Base-by-base conservation (phyloP, 2,888 invertebrate species). In the Cordilura impudica region DNA sequence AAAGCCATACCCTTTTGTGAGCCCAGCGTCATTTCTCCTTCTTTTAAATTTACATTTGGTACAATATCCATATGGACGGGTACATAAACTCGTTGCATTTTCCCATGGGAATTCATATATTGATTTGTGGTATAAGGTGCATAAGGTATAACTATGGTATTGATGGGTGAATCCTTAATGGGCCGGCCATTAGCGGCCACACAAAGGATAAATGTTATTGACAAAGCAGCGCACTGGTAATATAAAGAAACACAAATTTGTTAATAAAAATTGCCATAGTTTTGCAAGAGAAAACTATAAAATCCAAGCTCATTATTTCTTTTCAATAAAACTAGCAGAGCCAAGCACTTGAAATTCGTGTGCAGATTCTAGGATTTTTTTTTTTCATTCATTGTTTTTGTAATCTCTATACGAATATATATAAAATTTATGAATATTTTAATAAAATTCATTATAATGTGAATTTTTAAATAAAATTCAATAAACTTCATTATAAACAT, bases 91-190 rank as follows among this genome's bases (percentile, higher is more conserved):
- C 81, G 81, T 43, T 82, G 81, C 14, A 53, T 43, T 63, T 81
- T 81, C 3, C 71, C 69, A n/a, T 56, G 18, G 0, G 72, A 19
- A 14, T 76, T 31, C 26, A 70, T 26, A 1, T 63, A 16, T 5
- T 78, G 66, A 2, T 76, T 70, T 16, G 76, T 81, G 12, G 81
- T 80, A 61, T 83, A 84, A 1, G 85, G 83, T 18, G 81, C 82
- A 66, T 85, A 85, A 5, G 85, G 84, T 54, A 85, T 84, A 10
- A 83, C 81, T 0, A 86, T 83, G 2, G 78, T 82, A n/a, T 72
- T 82, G n/a, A 85, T 82, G 54, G 82, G 65, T 3, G 85, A 84
- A 31, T 83, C 82, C 39, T 75, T 81, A 2, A 69, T 43, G 10
- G 83, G 78, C 6, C 63, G 51, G n/a, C 35, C 53, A 10, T 29